phyloP scores from a whole-genome alignment of 2,888 invertebrate species.

The Eledone cirrhosa region DNA sequence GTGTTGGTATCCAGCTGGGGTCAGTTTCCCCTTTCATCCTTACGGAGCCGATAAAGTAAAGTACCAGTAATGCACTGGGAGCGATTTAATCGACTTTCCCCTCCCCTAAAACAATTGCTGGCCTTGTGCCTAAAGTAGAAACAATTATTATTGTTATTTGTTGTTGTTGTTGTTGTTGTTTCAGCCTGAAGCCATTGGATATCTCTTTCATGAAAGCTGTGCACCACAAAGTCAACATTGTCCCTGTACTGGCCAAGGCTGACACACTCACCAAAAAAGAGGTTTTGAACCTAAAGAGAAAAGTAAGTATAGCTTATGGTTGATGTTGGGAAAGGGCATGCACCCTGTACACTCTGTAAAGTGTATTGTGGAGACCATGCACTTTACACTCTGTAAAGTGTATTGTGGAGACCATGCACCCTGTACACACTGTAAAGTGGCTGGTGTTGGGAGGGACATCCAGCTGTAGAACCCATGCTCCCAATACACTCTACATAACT shows the following conservation, averaged over 20 bases:
- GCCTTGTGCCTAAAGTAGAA: too few species aligned
- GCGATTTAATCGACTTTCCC: too few species aligned
- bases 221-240: constrained; percentile 67
- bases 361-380: background rate
- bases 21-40: too few species aligned
- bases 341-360: background rate
- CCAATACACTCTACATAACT: background rate
- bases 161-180: constrained; percentile 24
- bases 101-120: too few species aligned
- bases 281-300: constrained; percentile 59
- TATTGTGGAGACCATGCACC: too few species aligned
- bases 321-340: background rate
- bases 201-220: constrained; percentile 65
- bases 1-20: too few species aligned
- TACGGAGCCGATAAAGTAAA: too few species aligned
- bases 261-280: constrained; percentile 66
- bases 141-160: background rate
- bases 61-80: too few species aligned
- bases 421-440: too few species aligned
- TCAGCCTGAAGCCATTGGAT: constrained; percentile 65
- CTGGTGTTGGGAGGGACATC: too few species aligned
- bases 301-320: constrained; percentile 47
- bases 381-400: too few species aligned
- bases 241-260: constrained; percentile 67
- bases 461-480: too few species aligned